Base-by-base conservation (phyloP, 2,797 vertebrate genomes). In the Pangasius larnaudii region DNA sequence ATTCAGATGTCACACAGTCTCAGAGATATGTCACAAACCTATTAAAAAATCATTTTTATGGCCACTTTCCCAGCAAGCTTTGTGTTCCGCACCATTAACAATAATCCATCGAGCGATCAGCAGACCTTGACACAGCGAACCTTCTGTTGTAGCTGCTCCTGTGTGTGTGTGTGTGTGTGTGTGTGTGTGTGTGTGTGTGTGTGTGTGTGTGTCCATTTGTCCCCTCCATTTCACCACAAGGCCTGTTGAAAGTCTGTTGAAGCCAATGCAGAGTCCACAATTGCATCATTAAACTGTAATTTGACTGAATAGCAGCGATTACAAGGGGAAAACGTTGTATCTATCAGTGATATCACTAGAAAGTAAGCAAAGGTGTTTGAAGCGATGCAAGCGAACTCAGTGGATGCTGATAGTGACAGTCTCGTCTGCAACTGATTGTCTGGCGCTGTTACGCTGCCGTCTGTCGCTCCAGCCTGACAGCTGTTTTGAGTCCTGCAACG, bases 11-110 rank as follows among this genome's bases (percentile, higher is more conserved):
- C 67, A 22, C 6, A 5, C 72, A 77, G 86, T 86, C 86, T 86
- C 77, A 87, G 61, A 85, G 74, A 87, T 87, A 89, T 61, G 61
- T 93, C 94, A 94, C 94, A 93, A 92, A 93, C 90, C 92, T 91
- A 95, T 95, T 95, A 93, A 95, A 95, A 95, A 95, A 94, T 94
- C 91, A 51, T 95, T 95, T 94, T 95, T 93, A 94, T 93, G 91
- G 91, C 89, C 80, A 81, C 90, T 91, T 90, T 91, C 88, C 86
- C 77, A 22, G 51, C 88, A 92, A 86, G 90, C 91, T 94, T 93
- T 93, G 91, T 92, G 91, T 94, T 94, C 89, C 92, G 86, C 88
- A 91, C 92, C 90, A 93, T 93, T 93, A 93, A 88, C 88, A 89
- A 89, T 90, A 89, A 93, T 89, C 90, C 88, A 91, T 91, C 85